Evolutionary conservation across 2,888 invertebrate species (phyloP), one percentile per base, ranked within the genome.

Genomic region (Linnaemya vulpina): DNA sequence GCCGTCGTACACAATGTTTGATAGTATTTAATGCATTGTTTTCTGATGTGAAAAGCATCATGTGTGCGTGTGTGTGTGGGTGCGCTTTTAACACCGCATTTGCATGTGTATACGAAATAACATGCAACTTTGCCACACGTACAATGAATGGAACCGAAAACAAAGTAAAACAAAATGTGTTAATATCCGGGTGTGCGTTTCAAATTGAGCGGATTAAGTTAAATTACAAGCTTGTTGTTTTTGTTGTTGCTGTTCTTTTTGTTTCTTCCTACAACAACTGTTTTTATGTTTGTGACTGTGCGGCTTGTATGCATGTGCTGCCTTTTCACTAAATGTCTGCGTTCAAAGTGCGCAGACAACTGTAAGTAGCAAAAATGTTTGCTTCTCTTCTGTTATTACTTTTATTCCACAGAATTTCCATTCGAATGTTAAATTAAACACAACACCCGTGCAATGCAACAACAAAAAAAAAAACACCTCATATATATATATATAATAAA

Each of bases 201-300:
- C 88, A 87, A 88, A 87, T 90, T 90, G 90, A 90, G 90, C 90
- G 90, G 90, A 90, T 90, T 90, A 90, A 89, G 89, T 89, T 89
- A 88, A 90, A 90, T 90, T 90, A 90, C 89, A 90, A 89, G 88
- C 89, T 78, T 65, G 53, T 81, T 80, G 62, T 84, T 71, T 58
- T 51, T 40, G 10, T 40, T 38, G 9, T 79, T 46, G 22, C 25
- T 46, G 5, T n/a, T n/a, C n/a, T n/a, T n/a, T n/a, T n/a, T n/a
- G n/a, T n/a, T n/a, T n/a, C n/a, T n/a, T n/a, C n/a, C 70, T 55
- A 70, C 55, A 40, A 40, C 38, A 11, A 40, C 8, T 70, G 74
- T 13, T 60, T 65, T 43, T 46, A 38, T 68, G 67, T 78, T 22
- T 62, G n/a, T 4, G 17, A 49, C 7, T n/a, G 25, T 22, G 30